Conservation (phyloP, 2,888 invertebrate species). For the Eudiplozoon nipponicum region DNA sequence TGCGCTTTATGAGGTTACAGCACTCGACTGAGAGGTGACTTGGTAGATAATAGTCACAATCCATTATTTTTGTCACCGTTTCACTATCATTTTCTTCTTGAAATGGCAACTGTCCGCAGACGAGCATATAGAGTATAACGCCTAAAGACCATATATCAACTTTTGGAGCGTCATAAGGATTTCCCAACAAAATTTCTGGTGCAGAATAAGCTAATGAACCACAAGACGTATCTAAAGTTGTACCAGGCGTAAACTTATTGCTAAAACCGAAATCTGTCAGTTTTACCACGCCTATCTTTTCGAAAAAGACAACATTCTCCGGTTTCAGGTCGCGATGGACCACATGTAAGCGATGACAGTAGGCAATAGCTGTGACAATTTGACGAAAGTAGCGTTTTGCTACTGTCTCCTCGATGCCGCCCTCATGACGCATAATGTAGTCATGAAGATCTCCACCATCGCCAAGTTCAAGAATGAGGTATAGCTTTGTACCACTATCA, state of each 20-base stretch:
- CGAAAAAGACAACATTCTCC: conserved; percentile 95
- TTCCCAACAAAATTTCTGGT: conserved; percentile 83
- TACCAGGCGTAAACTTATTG: conserved; percentile 54
- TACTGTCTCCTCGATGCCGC: conserved; percentile 36
- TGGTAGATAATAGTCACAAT: conserved; percentile 78
- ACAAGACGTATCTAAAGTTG: conserved; percentile 80
- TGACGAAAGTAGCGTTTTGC: conserved; percentile 55
- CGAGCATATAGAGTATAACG: conserved; percentile 86
- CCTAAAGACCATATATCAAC: conserved; percentile 96
- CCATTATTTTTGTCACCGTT: conserved; percentile 94
- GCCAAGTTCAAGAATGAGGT: conserved; percentile 65
- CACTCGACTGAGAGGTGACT: conserved; percentile 52
- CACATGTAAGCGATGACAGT: conserved; percentile 67
- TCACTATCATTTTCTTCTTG: conserved; percentile 97
- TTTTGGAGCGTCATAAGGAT: conserved; percentile 88
- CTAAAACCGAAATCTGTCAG: conserved; percentile 83
- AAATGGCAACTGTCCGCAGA: conserved; percentile 80
- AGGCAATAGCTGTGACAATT: conserved; percentile 76
- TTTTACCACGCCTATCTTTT: conserved; percentile 74
- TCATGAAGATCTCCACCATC: conserved; percentile 94
- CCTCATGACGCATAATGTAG: conserved; percentile 72
- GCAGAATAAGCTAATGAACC: conserved; percentile 93
- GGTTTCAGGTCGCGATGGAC: conserved; percentile 78
- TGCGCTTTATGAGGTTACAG: conserved; percentile 50
- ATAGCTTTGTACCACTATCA: conserved; percentile 71